A percentile compares a stretch with the other conserved stretches of the same genome.
phyloP scores from a whole-genome alignment of 2,113 vertebrate species.

The Syrmaticus mikado region DNA sequence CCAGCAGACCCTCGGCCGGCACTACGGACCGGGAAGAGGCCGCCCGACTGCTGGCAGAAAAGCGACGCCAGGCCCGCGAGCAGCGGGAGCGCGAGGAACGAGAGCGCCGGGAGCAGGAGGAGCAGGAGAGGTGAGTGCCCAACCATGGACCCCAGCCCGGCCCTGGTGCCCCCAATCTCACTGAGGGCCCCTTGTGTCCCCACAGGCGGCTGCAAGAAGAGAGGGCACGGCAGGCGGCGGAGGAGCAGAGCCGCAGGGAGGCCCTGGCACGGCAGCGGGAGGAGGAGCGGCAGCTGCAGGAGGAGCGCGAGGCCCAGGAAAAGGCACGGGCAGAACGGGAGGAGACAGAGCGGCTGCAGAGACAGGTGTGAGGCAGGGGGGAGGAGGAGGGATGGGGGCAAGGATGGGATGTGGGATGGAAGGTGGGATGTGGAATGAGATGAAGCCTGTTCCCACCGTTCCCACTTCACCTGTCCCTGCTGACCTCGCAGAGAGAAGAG shows the following conservation, averaged over 20 bases:
- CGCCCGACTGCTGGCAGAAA: constrained; percentile 89
- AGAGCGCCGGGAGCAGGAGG: constrained; percentile 87
- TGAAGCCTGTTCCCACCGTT: background rate
- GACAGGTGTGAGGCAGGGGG: constrained; percentile 79
- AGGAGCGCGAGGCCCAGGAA: constrained; percentile 78
- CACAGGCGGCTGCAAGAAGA: constrained; percentile 78
- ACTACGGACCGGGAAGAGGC: constrained; percentile 93
- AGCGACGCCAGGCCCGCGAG: constrained; percentile 90
- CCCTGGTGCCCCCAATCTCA: background rate
- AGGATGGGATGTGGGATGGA: background rate
- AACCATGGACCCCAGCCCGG: too few relatives aligned
- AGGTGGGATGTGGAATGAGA: background rate
- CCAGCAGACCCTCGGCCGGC: constrained; percentile 87
- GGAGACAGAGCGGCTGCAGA: constrained; percentile 89
- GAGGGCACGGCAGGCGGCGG: constrained; percentile 80
- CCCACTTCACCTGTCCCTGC: rapidly evolving
- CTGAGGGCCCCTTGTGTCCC: background rate
- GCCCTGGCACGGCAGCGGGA: constrained; percentile 80
- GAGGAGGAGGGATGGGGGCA: background rate
- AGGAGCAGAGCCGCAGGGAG: constrained; percentile 82
- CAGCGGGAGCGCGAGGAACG: constrained; percentile 92
- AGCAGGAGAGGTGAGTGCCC: constrained; percentile 85
- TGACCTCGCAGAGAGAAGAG: constrained; percentile 83
- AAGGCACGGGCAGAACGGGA: constrained; percentile 85
- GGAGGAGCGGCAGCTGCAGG: constrained; percentile 76